phyloP scores from a whole-genome alignment of 2,113 vertebrate genomes.

The Cisticola juncidis region DNA sequence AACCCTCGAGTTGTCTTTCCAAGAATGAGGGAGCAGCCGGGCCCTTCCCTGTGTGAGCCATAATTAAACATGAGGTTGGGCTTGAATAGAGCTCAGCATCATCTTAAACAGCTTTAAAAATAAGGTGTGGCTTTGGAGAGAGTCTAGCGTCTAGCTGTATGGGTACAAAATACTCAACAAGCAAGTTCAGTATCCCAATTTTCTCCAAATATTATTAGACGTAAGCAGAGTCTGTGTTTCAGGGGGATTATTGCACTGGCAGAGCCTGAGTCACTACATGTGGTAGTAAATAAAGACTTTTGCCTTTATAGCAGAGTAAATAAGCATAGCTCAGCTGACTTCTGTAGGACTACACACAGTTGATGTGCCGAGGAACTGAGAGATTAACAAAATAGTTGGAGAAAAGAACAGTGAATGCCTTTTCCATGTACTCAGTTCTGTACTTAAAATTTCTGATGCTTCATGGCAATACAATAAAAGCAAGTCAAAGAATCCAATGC shows the following conservation, averaged over 20 bases:
- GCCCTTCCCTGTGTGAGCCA: background rate
- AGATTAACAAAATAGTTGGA: background rate
- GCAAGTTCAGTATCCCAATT: background rate
- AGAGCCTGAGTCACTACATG: background rate
- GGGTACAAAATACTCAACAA: background rate
- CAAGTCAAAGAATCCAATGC: background rate
- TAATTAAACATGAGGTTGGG: accelerated
- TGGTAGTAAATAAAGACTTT: background rate
- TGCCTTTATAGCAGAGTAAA: accelerated
- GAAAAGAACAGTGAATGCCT: background rate
- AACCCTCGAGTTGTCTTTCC: accelerated
- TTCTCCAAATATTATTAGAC: background rate
- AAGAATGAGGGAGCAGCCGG: background rate
- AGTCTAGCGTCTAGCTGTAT: background rate
- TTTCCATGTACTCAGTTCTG: background rate
- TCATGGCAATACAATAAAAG: background rate
- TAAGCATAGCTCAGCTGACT: background rate
- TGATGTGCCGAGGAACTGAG: background rate
- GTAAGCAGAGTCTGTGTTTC: background rate
- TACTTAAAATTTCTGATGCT: background rate
- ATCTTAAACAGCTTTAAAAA: background rate
- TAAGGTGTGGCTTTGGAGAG: background rate
- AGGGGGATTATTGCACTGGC: background rate
- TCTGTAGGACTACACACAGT: background rate
- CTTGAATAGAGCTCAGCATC: accelerated